Conservation (phyloP, 2,888 invertebrate species). For the Yponomeuta evonymella region DNA sequence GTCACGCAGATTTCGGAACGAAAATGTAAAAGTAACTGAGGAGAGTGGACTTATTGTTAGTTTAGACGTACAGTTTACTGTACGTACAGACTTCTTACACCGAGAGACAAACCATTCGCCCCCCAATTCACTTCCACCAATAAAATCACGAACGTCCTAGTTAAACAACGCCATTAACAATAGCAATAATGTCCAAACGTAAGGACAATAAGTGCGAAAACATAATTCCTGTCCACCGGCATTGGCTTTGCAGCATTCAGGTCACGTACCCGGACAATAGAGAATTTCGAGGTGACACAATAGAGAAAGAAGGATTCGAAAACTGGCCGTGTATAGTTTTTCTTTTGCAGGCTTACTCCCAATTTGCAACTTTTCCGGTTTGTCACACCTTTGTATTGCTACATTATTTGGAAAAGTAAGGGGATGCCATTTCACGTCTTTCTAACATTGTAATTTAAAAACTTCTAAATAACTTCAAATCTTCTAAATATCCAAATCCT, state of each 20-base stretch:
- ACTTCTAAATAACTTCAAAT: no score
- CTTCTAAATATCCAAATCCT: no score
- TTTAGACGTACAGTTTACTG: not conserved
- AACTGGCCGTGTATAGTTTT: not conserved
- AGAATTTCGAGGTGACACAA: conserved; percentile 1
- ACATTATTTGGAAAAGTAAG: no score
- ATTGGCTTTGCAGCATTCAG: not conserved
- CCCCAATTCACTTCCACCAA: not conserved
- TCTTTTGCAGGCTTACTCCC: not conserved
- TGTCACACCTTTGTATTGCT: no score
- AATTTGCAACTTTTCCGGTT: no score
- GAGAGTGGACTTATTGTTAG: no score
- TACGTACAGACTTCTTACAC: not conserved
- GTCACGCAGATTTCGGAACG: no score
- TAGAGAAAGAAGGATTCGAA: conserved; percentile 1
- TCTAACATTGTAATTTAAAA: no score
- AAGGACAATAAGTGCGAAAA: not conserved
- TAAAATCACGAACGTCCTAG: not conserved
- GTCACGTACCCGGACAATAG: not conserved
- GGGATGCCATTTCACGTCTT: no score
- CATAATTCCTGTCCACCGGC: not conserved
- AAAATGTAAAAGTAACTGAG: no score
- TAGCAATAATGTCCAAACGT: not conserved
- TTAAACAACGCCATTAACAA: not conserved
- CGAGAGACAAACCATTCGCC: no score